Base-by-base conservation (phyloP, 1,140 invertebrate species). In the Pseudomyrmex flavicornis region DNA sequence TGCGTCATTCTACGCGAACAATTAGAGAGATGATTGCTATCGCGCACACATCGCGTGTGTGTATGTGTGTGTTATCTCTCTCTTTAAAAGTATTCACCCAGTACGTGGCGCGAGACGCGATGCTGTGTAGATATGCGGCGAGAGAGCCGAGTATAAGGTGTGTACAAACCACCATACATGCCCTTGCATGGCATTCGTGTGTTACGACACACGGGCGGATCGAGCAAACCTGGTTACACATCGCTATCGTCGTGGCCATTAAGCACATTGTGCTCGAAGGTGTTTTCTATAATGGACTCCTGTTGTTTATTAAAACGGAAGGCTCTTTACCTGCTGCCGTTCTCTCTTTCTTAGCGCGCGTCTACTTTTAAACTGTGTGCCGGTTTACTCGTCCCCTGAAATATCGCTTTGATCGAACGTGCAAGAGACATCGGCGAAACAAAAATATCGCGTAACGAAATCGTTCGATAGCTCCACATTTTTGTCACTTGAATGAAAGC, bases 161-260 rank as follows among this genome's bases (percentile, higher is more conserved):
- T 88, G 89, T 89, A 87, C 82, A 83, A 88, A 85, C 84, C 82
- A 85, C 83, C 77, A 66, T 90, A 85, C 86, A 86, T 88, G 86
- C 89, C 86, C 86, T 88, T 88, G 89, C 86, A 85, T 72, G 84
- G 86, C 80, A 72, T 70, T 72, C 85, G 68, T 66, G 69, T 56
- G 56, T 86, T 89, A 86, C 88, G 88, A 89, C 85, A 87, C 80
- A 63, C 52, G 63, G 35, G 20, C 17, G 50, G 17, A 7, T 52
- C 46, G 44, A 44, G 72, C 46, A 56, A 50, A 59, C 20, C 10
- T 63, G 54, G n/a, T 72, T 74, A 65, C 86, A 84, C 86, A 84
- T 87, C 58, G 65, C 66, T 62, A 62, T 85, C 85, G 82, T 89
- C 86, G 75, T 58, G 56, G 61, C 65, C 77, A 90, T 90, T 90